Base-by-base conservation (phyloP, 2,797 vertebrate species). In the Melanogrammus aeglefinus region DNA sequence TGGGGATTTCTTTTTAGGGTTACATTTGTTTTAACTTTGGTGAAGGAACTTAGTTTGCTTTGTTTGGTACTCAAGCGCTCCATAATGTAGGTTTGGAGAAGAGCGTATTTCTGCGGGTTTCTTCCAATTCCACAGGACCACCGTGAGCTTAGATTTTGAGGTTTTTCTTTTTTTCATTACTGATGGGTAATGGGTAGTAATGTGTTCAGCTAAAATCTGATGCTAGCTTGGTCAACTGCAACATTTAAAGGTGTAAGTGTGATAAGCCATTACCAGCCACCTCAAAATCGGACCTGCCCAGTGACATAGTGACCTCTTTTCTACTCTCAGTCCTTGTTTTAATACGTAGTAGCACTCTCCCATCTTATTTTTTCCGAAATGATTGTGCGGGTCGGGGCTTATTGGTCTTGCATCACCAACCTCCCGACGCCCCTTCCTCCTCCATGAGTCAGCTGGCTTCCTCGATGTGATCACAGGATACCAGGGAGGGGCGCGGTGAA, bases 401-500 rank as follows among this genome's bases (percentile, higher is more conserved):
- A 3, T 44, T 44, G 3, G 3, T 44, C 41, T 44, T 44, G 41
- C 41, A 44, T 44, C 14, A 44, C 41, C 41, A 44, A 13, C 41
- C 41, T 13, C 10, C 41, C 41, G 12, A 44, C 1, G 41, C 41
- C 41, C 41, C 41, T 4, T 16, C 41, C n/a, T 21, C n/a, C n/a
- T 6, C 2, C 57, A 10, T 63, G 57, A 63, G 57, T 63, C 57
- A 63, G 57, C 6, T n/a, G 21, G 57, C 69, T 79, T 47, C n/a
- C 33, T 72, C 31, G 51, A 66, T 35, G 72, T 6, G 13, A 36
- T 35, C 36, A 21, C 73, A 77, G 76, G 80, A 76, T 57, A 63
- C 6, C 47, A 21, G 16, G 14, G 57, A 76, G 82, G 79, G 74
- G 51, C 78, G 71, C n/a, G 24, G 44, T 3, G 10, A 77, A 57